Base-by-base conservation (phyloP, 2,888 invertebrate genomes). In the Reticulitermes lucifugus region DNA sequence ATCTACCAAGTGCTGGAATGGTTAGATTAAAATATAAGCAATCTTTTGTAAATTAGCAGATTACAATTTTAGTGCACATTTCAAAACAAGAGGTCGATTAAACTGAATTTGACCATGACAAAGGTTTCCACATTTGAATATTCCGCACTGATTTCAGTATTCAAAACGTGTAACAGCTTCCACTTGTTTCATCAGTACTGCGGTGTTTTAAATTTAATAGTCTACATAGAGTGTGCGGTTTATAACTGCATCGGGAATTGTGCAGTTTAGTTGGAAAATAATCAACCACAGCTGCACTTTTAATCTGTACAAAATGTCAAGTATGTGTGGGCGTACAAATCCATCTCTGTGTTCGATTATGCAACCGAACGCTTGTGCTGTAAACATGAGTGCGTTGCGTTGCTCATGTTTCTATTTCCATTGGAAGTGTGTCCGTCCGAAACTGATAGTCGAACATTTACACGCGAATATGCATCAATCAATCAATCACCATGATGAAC, bases 401-500 rank as follows among this genome's bases (percentile, higher is more conserved):
- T 35, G 7, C 65, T 25, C 65, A 73, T 41, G 41, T 4, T 41
- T 73, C 73, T 41, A 41, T 73, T 35, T 6, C 73, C 73, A 73
- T 1, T 73, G 73, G 35, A 41, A 73, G 73, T 41, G 18, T 73
- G 73, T 73, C 73, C 73, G 73, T 35, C 73, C 73, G 73, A 35
- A 60, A 80, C 80, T 80, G 80, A 80, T 80, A 60, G 80, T 60
- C 80, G 35, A 80, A 60, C 80, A 80, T 80, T 80, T 80, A 80
- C 80, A 80, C 60, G 80, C 60, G 80, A 80, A 80, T 80, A 80
- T 80, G 80, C 80, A 80, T 80, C 80, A 80, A 80, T 80, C 80
- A 80, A 80, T 80, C 80, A 80, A 80, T 80, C 80, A 80, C 59
- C 80, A 80, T 80, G 80, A 80, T 80, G 80, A 80, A 80, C 80